Evolutionary conservation across 1,140 invertebrate species (phyloP).

Genomic region (Elysia chlorotica): DNA sequence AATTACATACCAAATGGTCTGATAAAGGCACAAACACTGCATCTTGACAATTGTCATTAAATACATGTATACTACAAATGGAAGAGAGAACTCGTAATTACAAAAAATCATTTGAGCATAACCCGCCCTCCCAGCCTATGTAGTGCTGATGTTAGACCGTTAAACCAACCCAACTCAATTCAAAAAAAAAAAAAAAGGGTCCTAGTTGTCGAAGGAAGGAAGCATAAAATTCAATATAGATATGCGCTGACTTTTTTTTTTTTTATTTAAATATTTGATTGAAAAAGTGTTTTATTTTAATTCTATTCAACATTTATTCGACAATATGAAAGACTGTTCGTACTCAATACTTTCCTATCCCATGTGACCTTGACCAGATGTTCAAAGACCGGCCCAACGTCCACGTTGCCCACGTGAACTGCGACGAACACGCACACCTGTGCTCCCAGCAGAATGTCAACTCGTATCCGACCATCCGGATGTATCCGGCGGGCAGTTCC

Average conservation of each 20-base stretch:
- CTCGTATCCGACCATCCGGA: constrained; percentile 75
- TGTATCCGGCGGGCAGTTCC: constrained; percentile 68
- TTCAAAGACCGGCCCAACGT: constrained; percentile 63
- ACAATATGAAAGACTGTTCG: not conserved
- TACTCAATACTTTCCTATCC: not conserved
- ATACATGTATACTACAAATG: too few relatives aligned
- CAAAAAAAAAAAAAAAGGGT: too few relatives aligned
- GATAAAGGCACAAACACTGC: too few relatives aligned
- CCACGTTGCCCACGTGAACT: constrained; percentile 74
- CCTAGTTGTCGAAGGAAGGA: not conserved
- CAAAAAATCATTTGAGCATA: too few relatives aligned
- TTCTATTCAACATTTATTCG: not conserved
- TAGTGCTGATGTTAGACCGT: too few relatives aligned
- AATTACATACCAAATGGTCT: too few relatives aligned
- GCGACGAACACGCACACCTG: constrained; percentile 67
- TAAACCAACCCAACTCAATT: too few relatives aligned
- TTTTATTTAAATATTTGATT: not conserved
- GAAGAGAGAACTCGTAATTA: too few relatives aligned
- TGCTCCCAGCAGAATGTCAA: constrained; percentile 69
- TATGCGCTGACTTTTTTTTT: not conserved
- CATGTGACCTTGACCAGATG: constrained; percentile 48
- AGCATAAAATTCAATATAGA: not conserved
- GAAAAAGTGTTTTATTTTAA: not conserved
- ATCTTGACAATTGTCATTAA: too few relatives aligned
- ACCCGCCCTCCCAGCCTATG: too few relatives aligned